phyloP scores from a whole-genome alignment of 1,140 invertebrate genomes.

The Camponotus floridanus region DNA sequence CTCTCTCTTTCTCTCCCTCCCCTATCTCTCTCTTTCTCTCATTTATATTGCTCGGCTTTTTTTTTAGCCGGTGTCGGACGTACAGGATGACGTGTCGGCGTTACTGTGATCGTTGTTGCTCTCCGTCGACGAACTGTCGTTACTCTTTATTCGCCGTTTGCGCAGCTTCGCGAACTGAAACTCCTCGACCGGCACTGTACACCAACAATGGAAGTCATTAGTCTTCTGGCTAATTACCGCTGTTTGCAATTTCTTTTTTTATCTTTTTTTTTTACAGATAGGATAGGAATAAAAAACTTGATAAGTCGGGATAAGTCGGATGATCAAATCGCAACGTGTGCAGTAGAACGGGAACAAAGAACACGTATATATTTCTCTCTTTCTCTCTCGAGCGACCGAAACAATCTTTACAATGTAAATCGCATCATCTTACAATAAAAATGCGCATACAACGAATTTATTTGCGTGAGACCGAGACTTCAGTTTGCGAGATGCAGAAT shows the following conservation, averaged over 20 bases:
- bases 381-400: conserved; percentile 20
- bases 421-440: conserved; percentile 63
- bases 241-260: conserved; percentile 21
- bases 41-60: conserved; percentile 44
- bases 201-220: conserved; percentile 78
- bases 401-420: conserved; percentile 46
- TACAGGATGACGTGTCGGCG: conserved; percentile 85
- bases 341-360: conserved; percentile 54
- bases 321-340: conserved; percentile 52
- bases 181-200: conserved; percentile 84
- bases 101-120: conserved; percentile 86
- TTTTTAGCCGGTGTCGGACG: conserved; percentile 85
- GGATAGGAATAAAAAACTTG: conserved; percentile 28
- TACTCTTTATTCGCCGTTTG: conserved; percentile 84
- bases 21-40: conserved; percentile 18
- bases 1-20: conserved; percentile 3
- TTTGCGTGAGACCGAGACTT: conserved; percentile 11
- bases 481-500: neutral
- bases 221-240: conserved; percentile 53
- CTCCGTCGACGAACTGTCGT: conserved; percentile 86
- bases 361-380: conserved; percentile 58
- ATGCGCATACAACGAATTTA: conserved; percentile 39
- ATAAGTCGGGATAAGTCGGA: conserved; percentile 52
- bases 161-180: conserved; percentile 84
- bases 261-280: conserved; percentile 5